These are phyloP conservation scores for Phyllopteryx taeniolatus DNA, from an alignment of 2,113 vertebrate species.

Conservation along the genomic window DNA sequence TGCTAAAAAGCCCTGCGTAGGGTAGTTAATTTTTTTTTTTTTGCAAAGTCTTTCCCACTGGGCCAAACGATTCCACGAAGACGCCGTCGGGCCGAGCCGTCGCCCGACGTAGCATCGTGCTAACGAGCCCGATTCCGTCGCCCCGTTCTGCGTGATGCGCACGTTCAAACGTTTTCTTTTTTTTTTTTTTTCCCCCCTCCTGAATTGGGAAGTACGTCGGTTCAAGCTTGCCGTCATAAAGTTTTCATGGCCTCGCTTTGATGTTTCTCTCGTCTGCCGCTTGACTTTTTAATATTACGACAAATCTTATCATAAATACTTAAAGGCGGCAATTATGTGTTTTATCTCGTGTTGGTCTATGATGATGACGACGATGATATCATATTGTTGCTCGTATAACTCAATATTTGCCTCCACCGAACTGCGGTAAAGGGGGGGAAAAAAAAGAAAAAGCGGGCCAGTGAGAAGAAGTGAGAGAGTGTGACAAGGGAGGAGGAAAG, in stretches of 20 bases:
- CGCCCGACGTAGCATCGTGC: not conserved
- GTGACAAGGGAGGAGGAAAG: not conserved
- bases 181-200: not conserved
- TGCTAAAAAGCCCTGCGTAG: too few relatives aligned
- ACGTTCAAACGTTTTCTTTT: not conserved
- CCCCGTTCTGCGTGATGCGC: not conserved
- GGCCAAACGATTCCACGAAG: too few relatives aligned
- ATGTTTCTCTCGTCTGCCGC: slow-evolving; percentile 1
- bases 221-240: not conserved
- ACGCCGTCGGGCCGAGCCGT: too few relatives aligned
- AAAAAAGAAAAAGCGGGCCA: slow-evolving; percentile 30
- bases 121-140: not conserved
- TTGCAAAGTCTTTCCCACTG: too few relatives aligned
- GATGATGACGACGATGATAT: not conserved
- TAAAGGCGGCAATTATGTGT: slow-evolving; percentile 3
- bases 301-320: slow-evolving; percentile 1
- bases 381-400: not conserved
- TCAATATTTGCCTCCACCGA: not conserved
- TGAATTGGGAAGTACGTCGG: not conserved
- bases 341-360: not conserved
- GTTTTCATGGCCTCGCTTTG: slow-evolving; percentile 6
- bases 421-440: not conserved
- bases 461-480: slow-evolving; percentile 13
- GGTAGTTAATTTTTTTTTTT: too few relatives aligned
- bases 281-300: slow-evolving; percentile 1